Evolutionary conservation across 2,888 invertebrate species (phyloP).

Genomic region (Crioceris asparagi): DNA sequence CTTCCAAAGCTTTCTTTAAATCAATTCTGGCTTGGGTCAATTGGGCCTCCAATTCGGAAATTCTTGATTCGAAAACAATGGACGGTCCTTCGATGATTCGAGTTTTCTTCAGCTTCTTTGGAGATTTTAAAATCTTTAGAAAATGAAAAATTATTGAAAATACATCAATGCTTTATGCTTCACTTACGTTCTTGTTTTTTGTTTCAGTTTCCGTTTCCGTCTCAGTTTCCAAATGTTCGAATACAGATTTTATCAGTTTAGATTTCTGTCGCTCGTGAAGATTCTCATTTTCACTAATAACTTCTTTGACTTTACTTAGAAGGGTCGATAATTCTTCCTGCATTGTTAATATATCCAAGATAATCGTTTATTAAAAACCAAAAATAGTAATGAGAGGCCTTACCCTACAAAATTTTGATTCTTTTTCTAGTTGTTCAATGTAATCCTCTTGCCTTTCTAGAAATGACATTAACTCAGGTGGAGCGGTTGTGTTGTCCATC

Average conservation of each 20-base stretch:
- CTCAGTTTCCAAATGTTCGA: slow-evolving; percentile 49
- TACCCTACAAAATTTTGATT: slow-evolving; percentile 73
- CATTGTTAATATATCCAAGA: slow-evolving; percentile 10
- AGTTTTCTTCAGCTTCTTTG: slow-evolving; percentile 24
- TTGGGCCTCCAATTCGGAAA: slow-evolving; percentile 76
- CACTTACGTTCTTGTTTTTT: slow-evolving; percentile 22
- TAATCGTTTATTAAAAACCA: not conserved
- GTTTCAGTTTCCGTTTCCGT: slow-evolving; percentile 34
- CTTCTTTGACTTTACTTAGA: slow-evolving; percentile 73
- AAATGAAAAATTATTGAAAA: not conserved
- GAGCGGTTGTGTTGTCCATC: slow-evolving; percentile 28
- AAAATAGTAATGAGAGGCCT: slow-evolving; percentile 15
- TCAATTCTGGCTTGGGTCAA: slow-evolving; percentile 68
- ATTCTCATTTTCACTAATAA: slow-evolving; percentile 73
- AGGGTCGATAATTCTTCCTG: slow-evolving; percentile 66
- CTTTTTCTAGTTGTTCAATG: slow-evolving; percentile 74
- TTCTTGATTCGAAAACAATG: slow-evolving; percentile 74
- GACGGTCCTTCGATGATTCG: slow-evolving; percentile 57
- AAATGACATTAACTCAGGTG: slow-evolving; percentile 66
- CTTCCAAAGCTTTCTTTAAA: slow-evolving; percentile 59
- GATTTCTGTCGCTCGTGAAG: slow-evolving; percentile 68
- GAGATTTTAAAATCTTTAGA: slow-evolving; percentile 24
- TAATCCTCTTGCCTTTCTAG: slow-evolving; percentile 81
- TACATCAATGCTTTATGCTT: not conserved
- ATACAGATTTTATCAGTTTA: slow-evolving; percentile 52